Conservation (phyloP, 2,888 invertebrate genomes). For the Amphiduros pacificus region DNA sequence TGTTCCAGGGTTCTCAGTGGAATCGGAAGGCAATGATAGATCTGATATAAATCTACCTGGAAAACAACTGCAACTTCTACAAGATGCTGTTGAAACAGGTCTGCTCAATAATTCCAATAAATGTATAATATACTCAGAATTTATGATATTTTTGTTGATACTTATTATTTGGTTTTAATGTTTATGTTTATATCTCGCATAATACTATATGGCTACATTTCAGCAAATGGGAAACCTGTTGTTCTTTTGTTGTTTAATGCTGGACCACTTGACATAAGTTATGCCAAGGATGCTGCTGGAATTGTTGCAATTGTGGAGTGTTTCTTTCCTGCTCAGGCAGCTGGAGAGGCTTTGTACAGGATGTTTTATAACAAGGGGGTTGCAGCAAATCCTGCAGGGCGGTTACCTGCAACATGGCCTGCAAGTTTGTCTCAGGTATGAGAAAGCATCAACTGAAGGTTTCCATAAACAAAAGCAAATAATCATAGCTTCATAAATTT, state of each 20-base stretch:
- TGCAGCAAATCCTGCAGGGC: slow-evolving; percentile 41
- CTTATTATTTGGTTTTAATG: no score
- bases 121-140: neutral
- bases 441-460: no score
- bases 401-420: slow-evolving; percentile 47
- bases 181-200: no score
- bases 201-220: neutral
- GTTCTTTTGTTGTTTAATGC: slow-evolving; percentile 46
- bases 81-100: slow-evolving; percentile 34
- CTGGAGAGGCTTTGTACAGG: slow-evolving; percentile 43
- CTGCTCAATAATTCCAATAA: neutral
- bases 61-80: slow-evolving; percentile 39
- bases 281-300: slow-evolving; percentile 34
- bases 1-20: slow-evolving; percentile 37
- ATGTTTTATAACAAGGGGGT: slow-evolving; percentile 34
- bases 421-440: neutral
- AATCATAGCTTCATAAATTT: no score
- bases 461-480: no score
- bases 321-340: slow-evolving; percentile 51
- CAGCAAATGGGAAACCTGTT: slow-evolving; percentile 25
- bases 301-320: slow-evolving; percentile 43
- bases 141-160: no score
- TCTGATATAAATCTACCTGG: slow-evolving; percentile 42
- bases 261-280: slow-evolving; percentile 50
- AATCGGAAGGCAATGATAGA: slow-evolving; percentile 45